Evolutionary conservation across 92 coral and sea anemone species (phyloP).

Genomic region (Zoanthus sociatus): DNA sequence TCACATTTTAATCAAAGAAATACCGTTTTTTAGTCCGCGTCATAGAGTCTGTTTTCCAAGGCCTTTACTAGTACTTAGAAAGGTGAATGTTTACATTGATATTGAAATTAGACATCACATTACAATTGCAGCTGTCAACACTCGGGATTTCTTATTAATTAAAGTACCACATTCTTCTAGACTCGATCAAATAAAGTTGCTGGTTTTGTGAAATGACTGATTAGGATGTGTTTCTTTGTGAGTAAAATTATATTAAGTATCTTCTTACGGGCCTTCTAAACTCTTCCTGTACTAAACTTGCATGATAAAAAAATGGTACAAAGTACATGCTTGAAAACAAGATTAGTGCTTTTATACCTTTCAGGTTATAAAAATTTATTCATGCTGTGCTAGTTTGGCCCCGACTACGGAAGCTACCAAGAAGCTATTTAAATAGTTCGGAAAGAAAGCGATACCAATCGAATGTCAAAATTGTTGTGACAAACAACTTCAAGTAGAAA

Average conservation of each 20-base stretch:
- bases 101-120: background rate
- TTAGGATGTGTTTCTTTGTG: background rate
- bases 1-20: no score
- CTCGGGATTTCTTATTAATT: background rate
- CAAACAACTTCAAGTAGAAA: background rate
- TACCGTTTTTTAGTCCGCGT: no score
- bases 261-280: background rate
- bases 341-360: no score
- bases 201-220: background rate
- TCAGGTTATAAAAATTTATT: no score
- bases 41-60: no score
- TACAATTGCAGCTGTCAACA: background rate
- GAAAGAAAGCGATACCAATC: background rate
- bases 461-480: background rate
- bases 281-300: no score
- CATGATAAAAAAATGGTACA: no score
- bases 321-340: no score
- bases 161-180: background rate
- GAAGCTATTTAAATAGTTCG: background rate
- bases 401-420: background rate
- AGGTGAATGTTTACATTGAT: background rate
- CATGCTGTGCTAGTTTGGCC: background rate
- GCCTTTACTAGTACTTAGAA: no score
- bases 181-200: background rate
- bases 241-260: background rate